phyloP scores from a whole-genome alignment of 2,113 vertebrate species.

The Porphyrio hochstetteri region DNA sequence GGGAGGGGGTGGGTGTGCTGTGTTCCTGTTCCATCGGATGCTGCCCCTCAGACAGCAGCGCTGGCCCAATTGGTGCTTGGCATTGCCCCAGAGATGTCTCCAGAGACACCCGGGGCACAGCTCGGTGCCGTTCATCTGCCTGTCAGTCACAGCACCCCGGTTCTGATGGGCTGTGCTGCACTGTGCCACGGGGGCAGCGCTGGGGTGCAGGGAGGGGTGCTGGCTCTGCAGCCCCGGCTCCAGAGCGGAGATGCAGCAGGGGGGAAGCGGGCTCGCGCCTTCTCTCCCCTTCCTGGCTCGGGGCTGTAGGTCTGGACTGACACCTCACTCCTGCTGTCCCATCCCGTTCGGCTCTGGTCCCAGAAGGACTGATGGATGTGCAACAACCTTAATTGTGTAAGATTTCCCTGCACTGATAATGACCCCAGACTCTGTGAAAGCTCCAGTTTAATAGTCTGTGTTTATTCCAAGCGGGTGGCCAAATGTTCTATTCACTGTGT shows the following conservation, averaged over 20 bases:
- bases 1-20: not conserved
- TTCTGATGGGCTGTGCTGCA: not conserved
- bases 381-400: not conserved
- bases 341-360: not conserved
- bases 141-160: no score
- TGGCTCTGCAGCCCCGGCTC: not conserved
- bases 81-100: not conserved
- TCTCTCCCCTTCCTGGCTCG: not conserved
- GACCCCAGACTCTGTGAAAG: not conserved
- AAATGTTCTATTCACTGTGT: fast-evolving
- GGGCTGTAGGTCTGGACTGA: not conserved
- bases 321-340: not conserved
- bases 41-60: not conserved
- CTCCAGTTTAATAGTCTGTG: not conserved
- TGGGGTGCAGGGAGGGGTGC: not conserved
- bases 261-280: not conserved
- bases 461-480: not conserved
- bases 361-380: not conserved
- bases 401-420: fast-evolving
- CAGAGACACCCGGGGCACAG: not conserved
- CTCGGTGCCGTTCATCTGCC: fast-evolving
- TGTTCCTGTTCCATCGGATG: not conserved
- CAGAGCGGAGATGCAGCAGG: fast-evolving
- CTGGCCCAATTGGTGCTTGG: not conserved
- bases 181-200: not conserved